Evolutionary conservation across 2,888 invertebrate genomes (phyloP), one percentile per base, ranked within the genome.

Genomic region (Meganola albula): DNA sequence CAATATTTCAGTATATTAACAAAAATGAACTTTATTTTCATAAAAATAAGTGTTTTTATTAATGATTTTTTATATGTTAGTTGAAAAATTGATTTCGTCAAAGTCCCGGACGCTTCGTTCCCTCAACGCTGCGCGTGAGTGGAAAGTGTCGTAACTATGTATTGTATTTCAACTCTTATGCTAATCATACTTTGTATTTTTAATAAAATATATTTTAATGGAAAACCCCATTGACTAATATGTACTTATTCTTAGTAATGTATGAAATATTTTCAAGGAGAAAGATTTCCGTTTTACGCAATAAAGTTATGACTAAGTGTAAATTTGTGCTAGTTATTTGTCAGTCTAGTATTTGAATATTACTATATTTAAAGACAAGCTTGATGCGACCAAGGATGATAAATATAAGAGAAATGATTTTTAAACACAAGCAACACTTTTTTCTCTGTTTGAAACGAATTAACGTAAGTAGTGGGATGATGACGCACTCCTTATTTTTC

Each of bases 61-160:
- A n/a, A n/a, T n/a, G n/a, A n/a, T n/a, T n/a, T n/a, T n/a, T n/a
- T n/a, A n/a, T n/a, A n/a, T n/a, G n/a, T n/a, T n/a, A n/a, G n/a
- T n/a, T n/a, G n/a, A n/a, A n/a, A n/a, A n/a, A n/a, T n/a, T n/a
- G n/a, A n/a, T n/a, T n/a, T n/a, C n/a, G n/a, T n/a, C n/a, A n/a
- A 68, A 64, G 69, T 68, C 74, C 63, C 66, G 49, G 57, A 60
- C 65, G 57, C 63, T 62, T 63, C 58, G 70, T 80, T 73, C 59
- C 72, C 71, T 65, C 76, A 74, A 63, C 60, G 58, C 47, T 62
- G 74, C 60, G 74, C 78, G 79, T 79, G 80, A 74, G 74, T 72
- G 50, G 75, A 73, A 78, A 77, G 48, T 54, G 37, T 47, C n/a
- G n/a, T n/a, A n/a, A n/a, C n/a, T n/a, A 31, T 40, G 48, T 40